A percentile compares a stretch with the other conserved stretches of the same genome.
Conservation (phyloP, 2,797 vertebrate species). For the Enoplosus armatus region DNA sequence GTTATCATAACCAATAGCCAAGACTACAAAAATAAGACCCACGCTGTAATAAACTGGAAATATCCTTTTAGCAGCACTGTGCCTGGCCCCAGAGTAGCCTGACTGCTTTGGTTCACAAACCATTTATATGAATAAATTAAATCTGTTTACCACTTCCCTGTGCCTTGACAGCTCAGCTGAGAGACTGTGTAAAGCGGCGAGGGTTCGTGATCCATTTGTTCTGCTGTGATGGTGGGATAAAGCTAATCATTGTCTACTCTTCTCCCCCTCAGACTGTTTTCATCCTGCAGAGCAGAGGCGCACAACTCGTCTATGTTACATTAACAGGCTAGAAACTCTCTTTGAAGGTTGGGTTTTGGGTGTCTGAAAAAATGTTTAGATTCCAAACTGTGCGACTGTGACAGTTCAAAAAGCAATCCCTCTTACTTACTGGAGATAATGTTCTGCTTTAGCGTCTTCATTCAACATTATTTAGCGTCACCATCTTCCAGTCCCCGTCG, state of each 20-base stretch:
- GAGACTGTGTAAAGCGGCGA: slow-evolving; percentile 66
- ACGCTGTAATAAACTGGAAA: slow-evolving; percentile 34
- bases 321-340: slow-evolving; percentile 57
- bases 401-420: slow-evolving; percentile 63
- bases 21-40: slow-evolving; percentile 10
- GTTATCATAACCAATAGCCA: slow-evolving; percentile 12
- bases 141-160: slow-evolving; percentile 71
- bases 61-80: slow-evolving; percentile 32
- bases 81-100: slow-evolving; percentile 47
- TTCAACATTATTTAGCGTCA: slow-evolving; percentile 49
- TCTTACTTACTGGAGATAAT: slow-evolving; percentile 46
- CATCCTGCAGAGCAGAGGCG: slow-evolving; percentile 66
- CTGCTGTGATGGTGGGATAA: slow-evolving; percentile 78
- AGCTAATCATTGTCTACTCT: slow-evolving; percentile 78
- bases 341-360: slow-evolving; percentile 58
- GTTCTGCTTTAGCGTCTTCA: slow-evolving; percentile 42
- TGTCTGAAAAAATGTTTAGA: slow-evolving; percentile 65
- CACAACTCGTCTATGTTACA: slow-evolving; percentile 54
- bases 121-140: slow-evolving; percentile 79
- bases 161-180: slow-evolving; percentile 70
- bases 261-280: slow-evolving; percentile 65
- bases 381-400: slow-evolving; percentile 56
- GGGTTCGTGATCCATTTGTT: slow-evolving; percentile 79
- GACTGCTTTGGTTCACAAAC: slow-evolving; percentile 71
- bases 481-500: slow-evolving; percentile 17